Conservation (phyloP, 2,797 vertebrate genomes). For the Characodon lateralis region DNA sequence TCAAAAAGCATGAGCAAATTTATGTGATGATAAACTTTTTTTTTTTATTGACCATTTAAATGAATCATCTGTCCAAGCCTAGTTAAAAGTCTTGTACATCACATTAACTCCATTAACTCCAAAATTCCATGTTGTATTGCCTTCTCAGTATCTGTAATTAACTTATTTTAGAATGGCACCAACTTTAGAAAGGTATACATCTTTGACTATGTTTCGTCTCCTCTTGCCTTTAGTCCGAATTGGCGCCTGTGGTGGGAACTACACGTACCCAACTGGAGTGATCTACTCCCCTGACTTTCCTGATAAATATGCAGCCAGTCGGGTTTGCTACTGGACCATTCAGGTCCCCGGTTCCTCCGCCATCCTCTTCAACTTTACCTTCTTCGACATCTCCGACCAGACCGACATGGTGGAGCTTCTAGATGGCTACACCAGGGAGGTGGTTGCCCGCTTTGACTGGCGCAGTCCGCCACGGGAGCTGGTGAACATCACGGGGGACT, state of each 20-base stretch:
- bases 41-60: background rate
- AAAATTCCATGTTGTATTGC: background rate
- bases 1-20: background rate
- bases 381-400: slow-evolving; percentile 94
- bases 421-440: slow-evolving; percentile 89
- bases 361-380: slow-evolving; percentile 92
- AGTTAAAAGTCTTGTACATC: background rate
- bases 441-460: slow-evolving; percentile 89
- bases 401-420: slow-evolving; percentile 96
- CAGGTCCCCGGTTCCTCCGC: slow-evolving; percentile 87
- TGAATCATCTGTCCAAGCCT: background rate
- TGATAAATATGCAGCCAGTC: slow-evolving; percentile 86
- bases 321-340: slow-evolving; percentile 96
- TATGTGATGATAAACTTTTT: background rate
- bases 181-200: background rate
- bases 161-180: background rate
- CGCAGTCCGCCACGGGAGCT: slow-evolving; percentile 84
- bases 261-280: slow-evolving; percentile 85
- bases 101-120: background rate
- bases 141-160: background rate
- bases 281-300: slow-evolving; percentile 97
- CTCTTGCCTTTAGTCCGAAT: slow-evolving; percentile 84
- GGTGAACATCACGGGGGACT: slow-evolving; percentile 90
- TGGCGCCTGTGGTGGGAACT: slow-evolving; percentile 94
- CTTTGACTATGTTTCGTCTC: background rate